A percentile compares a stretch with the other conserved stretches of the same genome.
Conservation (phyloP, 2,797 vertebrate species). For the Limosa lapponica region DNA sequence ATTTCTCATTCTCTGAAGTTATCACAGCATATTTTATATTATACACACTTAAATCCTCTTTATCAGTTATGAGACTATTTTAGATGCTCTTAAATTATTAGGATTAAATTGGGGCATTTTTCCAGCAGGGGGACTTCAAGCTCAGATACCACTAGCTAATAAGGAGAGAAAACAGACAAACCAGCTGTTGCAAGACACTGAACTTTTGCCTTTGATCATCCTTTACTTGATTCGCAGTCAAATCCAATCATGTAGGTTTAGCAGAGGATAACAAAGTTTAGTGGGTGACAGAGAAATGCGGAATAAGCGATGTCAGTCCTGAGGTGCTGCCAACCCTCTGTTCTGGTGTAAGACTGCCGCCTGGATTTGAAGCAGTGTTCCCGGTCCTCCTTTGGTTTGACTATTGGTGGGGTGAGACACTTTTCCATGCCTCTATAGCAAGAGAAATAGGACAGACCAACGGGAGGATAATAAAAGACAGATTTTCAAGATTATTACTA, state of each 20-base stretch:
- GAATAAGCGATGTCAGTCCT: neutral
- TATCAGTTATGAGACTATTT: constrained; percentile 10
- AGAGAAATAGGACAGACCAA: neutral
- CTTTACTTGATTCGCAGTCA: constrained; percentile 18
- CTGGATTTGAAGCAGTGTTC: neutral
- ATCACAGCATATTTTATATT: neutral
- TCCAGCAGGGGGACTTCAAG: constrained; percentile 25
- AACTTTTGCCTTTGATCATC: constrained; percentile 57
- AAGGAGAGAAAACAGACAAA: constrained; percentile 56
- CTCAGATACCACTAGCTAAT: neutral
- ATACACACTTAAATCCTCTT: neutral
- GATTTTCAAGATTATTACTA: neutral
- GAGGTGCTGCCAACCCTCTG: neutral
- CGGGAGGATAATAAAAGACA: neutral
- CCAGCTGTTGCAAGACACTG: constrained; percentile 53
- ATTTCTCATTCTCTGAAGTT: neutral
- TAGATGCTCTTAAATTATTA: constrained; percentile 27
- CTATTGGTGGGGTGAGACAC: neutral
- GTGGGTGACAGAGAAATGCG: constrained; percentile 3
- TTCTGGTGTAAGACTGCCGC: neutral
- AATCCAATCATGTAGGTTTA: neutral
- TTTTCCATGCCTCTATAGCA: neutral
- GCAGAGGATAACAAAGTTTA: constrained; percentile 23
- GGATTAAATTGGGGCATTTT: constrained; percentile 22
- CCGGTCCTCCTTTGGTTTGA: neutral